Base-by-base conservation (phyloP, 2,888 invertebrate genomes). In the Nysson spinosus region DNA sequence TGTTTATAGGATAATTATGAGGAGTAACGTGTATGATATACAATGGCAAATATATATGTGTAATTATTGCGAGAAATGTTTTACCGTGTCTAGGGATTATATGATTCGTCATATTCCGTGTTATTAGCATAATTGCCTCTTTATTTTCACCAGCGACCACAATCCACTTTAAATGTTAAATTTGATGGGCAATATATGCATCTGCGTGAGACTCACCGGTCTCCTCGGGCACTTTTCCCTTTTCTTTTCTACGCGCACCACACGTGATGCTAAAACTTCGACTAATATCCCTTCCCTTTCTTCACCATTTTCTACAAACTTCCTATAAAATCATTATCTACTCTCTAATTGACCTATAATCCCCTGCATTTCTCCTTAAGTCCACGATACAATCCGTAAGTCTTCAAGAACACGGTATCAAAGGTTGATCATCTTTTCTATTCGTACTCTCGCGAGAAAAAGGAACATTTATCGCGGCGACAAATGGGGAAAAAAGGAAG, bases 141-240 rank as follows among this genome's bases (percentile, higher is more conserved):
- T 62, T 50, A 57, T 39, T 60, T 61, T 47, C 30, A 37, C 14
- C 35, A 20, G 9, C 42, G 32, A 52, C 60, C 60, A 28, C 60
- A 52, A 47, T 52, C 52, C 60, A 52, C 63, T 63, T 52, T 52
- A 60, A 64, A 64, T 61, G 52, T 52, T 64, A 43, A 47, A 46
- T 39, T 46, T 19, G 30, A 43, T 32, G 26, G 50, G 12, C 3
- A 12, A 44, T 24, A 43, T n/a, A 14, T 42, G 9, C 20, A 35
- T 60, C 47, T 39, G 34, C 42, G 32, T 17, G 42, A 19, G 43
- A 34, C 43, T 66, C 64, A 49, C 58, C 63, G 67, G 60, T 61
- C 52, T 57, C 52, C 61, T 55, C 55, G 57, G 60, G n/a, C n/a
- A n/a, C n/a, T n/a, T n/a, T n/a, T n/a, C n/a, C n/a, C n/a, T 20